These are phyloP conservation scores for Coccyzus lansbergi DNA, from an alignment of 2,797 vertebrate genomes.

Conservation along the genomic window DNA sequence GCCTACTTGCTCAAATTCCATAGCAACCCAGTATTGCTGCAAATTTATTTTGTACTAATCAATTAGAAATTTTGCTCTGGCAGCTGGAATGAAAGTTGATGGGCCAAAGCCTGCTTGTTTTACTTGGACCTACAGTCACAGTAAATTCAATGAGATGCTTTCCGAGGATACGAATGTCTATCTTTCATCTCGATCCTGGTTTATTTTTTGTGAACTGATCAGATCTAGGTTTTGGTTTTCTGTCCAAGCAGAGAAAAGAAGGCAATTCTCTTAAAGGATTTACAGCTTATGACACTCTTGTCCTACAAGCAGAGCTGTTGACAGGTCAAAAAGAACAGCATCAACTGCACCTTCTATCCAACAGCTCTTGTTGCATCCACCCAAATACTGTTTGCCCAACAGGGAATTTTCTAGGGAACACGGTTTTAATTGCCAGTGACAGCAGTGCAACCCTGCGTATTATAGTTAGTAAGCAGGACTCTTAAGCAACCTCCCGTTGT, in stretches of 20 bases:
- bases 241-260: neutral
- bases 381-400: neutral
- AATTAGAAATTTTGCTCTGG: constrained; percentile 64
- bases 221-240: constrained; percentile 15
- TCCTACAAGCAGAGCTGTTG: neutral
- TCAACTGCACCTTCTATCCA: neutral
- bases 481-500: neutral
- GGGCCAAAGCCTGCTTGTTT: constrained; percentile 17
- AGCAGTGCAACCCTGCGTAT: neutral
- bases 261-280: neutral
- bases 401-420: neutral
- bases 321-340: neutral
- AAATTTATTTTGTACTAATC: constrained; percentile 44
- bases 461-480: neutral
- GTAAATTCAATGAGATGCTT: constrained; percentile 9
- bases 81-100: constrained; percentile 60
- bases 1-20: constrained; percentile 62
- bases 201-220: constrained; percentile 45
- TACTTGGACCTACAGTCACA: neutral
- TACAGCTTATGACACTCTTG: neutral
- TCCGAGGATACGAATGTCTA: neutral
- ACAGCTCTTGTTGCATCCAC: neutral
- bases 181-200: neutral
- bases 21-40: constrained; percentile 54
- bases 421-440: fast-evolving